These are phyloP conservation scores for Orius insidiosus DNA, from an alignment of 1,140 invertebrate genomes.

Conservation along the genomic window DNA sequence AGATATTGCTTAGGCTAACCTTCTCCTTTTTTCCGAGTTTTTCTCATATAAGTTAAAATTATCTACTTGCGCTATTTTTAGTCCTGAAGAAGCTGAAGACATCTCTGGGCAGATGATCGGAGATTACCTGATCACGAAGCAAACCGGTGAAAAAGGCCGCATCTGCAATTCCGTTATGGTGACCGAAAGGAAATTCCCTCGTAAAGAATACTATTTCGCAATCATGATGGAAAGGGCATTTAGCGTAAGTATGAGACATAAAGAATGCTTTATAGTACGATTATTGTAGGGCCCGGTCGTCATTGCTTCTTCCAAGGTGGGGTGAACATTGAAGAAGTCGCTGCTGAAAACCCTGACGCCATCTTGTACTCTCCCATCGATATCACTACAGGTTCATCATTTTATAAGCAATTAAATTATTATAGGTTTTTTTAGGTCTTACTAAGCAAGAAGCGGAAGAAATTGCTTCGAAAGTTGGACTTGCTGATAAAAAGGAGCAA, in stretches of 20 bases:
- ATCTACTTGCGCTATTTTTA: no score
- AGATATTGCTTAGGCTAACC: no score
- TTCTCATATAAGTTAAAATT: no score
- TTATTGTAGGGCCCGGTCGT: slow-evolving; percentile 76
- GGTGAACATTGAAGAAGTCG: slow-evolving; percentile 94
- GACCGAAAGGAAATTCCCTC: slow-evolving; percentile 82
- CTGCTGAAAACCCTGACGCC: slow-evolving; percentile 75
- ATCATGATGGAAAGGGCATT: slow-evolving; percentile 94
- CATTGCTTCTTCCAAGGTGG: slow-evolving; percentile 92
- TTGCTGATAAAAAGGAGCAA: slow-evolving; percentile 51
- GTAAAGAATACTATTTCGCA: slow-evolving; percentile 90
- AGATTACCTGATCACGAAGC: slow-evolving; percentile 82
- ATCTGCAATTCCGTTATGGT: slow-evolving; percentile 94
- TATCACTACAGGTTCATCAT: slow-evolving; percentile 45
- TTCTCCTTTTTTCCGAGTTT: no score
- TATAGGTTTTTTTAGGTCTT: slow-evolving; percentile 32
- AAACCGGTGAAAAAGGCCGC: slow-evolving; percentile 82
- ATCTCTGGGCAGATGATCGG: slow-evolving; percentile 80
- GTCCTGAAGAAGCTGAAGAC: slow-evolving; percentile 71
- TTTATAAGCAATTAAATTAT: not conserved
- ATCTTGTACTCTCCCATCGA: slow-evolving; percentile 87
- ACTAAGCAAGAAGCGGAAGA: slow-evolving; percentile 54
- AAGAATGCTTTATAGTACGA: not conserved
- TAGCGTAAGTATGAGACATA: slow-evolving; percentile 41
- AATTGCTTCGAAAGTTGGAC: slow-evolving; percentile 64